Base-by-base conservation (phyloP, 1,140 invertebrate genomes). In the Drosophila pseudoananassae region DNA sequence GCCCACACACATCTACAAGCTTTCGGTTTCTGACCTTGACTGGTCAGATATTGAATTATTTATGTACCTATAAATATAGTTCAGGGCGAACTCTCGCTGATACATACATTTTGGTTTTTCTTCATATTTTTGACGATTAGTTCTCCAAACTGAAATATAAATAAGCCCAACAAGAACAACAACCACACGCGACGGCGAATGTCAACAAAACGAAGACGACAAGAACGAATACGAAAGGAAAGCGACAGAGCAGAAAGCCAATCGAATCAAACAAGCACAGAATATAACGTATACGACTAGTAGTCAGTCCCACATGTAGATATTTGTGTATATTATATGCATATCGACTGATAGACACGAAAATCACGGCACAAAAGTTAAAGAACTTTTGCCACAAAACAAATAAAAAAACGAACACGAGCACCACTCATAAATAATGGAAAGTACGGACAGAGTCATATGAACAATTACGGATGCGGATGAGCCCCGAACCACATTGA, bases 1-100 rank as follows among this genome's bases (percentile, higher is more conserved):
- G 40, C 38, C 46, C 46, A 58, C 23, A 57, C 40, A 69, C 33
- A 12, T 36, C 12, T 36, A 12, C n/a, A 65, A 52, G 43, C 60
- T 74, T 56, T 74, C 31, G 38, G 33, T 25, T 38, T 64, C 49
- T 74, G 81, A 81, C 81, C 81, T 87, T 84, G 82, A 78, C 77
- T 84, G 75, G 63, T 54, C 75, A 84, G 81, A 65, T 59, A 69
- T 69, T 76, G 63, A 68, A 81, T 70, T 78, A 78, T 81, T 87
- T 87, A 74, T 84, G 68, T 84, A 57, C 59, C 73, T 77, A 84
- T 77, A 84, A 81, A 84, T 87, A 84, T 84, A 84, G 81, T 84
- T 84, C 81, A 87, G 81, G 81, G 82, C 60, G 57, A 76, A 61
- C 56, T 52, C 33, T 25, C n/a, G 51, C 23, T 47, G 59, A 66